Evolutionary conservation across 2,888 invertebrate species (phyloP).

Genomic region (Cantharis flavilabris): DNA sequence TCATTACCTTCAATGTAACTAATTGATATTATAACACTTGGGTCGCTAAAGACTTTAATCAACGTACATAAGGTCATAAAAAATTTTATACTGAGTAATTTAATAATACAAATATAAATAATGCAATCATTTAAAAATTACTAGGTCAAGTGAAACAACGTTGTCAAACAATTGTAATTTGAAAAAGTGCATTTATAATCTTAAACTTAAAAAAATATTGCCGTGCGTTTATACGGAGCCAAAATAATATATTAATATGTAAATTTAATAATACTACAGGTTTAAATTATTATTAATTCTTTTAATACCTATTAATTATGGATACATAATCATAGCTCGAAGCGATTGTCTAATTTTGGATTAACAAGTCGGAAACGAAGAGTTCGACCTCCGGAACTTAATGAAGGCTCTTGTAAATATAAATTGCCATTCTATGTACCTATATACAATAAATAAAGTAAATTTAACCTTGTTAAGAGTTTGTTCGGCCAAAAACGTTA

Average conservation of each 20-base stretch:
- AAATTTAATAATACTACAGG: not conserved
- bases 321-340: not conserved
- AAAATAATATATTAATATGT: not conserved
- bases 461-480: slow-evolving; percentile 10
- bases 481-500: slow-evolving; percentile 6
- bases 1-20: not conserved
- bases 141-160: slow-evolving; percentile 28
- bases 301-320: not conserved
- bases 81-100: not conserved
- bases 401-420: slow-evolving; percentile 15
- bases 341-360: not conserved
- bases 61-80: not conserved
- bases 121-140: slow-evolving; percentile 17
- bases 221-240: not conserved
- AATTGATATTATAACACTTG: not conserved
- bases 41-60: not conserved
- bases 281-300: not conserved
- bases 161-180: slow-evolving; percentile 19
- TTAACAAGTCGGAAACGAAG: slow-evolving; percentile 7
- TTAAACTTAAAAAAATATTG: not conserved
- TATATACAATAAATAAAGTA: not conserved
- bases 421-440: not conserved
- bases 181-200: not conserved
- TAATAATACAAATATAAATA: not conserved
- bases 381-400: slow-evolving; percentile 21